Conservation (phyloP, 2,797 vertebrate species). For the Lutjanus argentimaculatus region DNA sequence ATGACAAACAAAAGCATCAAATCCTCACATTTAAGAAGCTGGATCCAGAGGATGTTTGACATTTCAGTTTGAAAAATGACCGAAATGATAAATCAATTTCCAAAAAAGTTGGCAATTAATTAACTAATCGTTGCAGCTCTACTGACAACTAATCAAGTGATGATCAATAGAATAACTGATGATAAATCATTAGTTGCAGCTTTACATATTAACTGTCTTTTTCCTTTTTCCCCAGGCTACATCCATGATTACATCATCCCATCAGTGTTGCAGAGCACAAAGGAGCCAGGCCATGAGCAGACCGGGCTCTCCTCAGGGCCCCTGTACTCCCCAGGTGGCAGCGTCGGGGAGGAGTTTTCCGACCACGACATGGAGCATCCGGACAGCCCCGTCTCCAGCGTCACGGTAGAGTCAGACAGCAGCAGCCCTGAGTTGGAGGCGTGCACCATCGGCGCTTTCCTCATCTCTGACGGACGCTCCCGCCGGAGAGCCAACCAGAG, state of each 20-base stretch:
- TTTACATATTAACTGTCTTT: slow-evolving; percentile 1
- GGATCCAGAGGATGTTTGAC: too few species aligned
- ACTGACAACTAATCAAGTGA: too few species aligned
- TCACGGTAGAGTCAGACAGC: slow-evolving; percentile 57
- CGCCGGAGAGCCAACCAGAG: slow-evolving; percentile 34
- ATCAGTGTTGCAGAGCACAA: slow-evolving; percentile 64
- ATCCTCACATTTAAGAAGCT: too few species aligned
- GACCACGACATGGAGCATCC: slow-evolving; percentile 76
- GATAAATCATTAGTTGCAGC: too few species aligned
- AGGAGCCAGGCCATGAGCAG: slow-evolving; percentile 47
- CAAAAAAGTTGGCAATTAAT: too few species aligned
- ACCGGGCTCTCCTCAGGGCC: slow-evolving; percentile 46
- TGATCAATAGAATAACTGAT: too few species aligned
- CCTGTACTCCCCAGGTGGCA: slow-evolving; percentile 63
- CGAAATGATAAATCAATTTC: too few species aligned
- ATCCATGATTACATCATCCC: slow-evolving; percentile 77
- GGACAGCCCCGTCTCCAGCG: slow-evolving; percentile 70
- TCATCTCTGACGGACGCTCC: slow-evolving; percentile 66
- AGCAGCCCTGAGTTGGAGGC: slow-evolving; percentile 46
- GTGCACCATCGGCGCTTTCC: slow-evolving; percentile 43
- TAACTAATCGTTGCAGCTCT: too few species aligned
- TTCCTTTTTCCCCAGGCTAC: slow-evolving; percentile 64
- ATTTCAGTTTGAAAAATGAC: too few species aligned
- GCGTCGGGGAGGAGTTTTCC: slow-evolving; percentile 72
- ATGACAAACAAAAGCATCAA: too few species aligned